Base-by-base conservation (phyloP, 2,797 vertebrate genomes). In the Halcyon chelicuti region DNA sequence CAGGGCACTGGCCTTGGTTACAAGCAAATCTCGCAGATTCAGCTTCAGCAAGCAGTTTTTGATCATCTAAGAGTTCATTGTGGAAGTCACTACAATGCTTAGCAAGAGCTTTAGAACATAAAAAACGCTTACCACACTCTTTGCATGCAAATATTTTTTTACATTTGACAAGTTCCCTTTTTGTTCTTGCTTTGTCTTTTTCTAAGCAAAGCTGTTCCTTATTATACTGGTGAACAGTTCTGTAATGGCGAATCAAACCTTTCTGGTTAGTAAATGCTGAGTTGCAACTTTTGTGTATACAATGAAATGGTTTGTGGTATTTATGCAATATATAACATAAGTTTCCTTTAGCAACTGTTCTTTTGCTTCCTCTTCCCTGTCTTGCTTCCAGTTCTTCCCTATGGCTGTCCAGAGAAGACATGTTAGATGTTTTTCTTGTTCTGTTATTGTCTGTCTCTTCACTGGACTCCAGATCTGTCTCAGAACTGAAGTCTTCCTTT, bases 261-360 rank as follows among this genome's bases (percentile, higher is more conserved):
- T 98, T 99, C 94, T 99, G 99, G 90, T 98, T 99, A 55, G 98
- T 99, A 96, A 99, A 99, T 17, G 99, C 99, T 0, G 99, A 98
- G 54, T 98, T 98, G 92, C 99, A 99, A 88, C 98, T 98, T 97
- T 99, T 99, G 92, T 99, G 99, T 62, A 99, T 99, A 94, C 99
- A 99, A 91, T 99, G 99, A 98, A 99, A 99, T 44, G 99, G 99
- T 97, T 99, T 99, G 96, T 99, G 99, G 95, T 99, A 99, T 77
- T 99, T 99, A 94, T 98, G 98, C 82, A 99, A 96, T 94, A 99
- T 99, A 80, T 99, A 99, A 96, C 99, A 99, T 35, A 99, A 97
- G 88, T 99, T 99, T 92, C 98, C 98, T 98, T 99, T 99, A 83
- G 99, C 98, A 79, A 99, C 98, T 80, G 99, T 97, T 87, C 99